Evolutionary conservation across 2,888 invertebrate genomes (phyloP), one percentile per base, ranked within the genome.

Genomic region (Oscheius sp.): DNA sequence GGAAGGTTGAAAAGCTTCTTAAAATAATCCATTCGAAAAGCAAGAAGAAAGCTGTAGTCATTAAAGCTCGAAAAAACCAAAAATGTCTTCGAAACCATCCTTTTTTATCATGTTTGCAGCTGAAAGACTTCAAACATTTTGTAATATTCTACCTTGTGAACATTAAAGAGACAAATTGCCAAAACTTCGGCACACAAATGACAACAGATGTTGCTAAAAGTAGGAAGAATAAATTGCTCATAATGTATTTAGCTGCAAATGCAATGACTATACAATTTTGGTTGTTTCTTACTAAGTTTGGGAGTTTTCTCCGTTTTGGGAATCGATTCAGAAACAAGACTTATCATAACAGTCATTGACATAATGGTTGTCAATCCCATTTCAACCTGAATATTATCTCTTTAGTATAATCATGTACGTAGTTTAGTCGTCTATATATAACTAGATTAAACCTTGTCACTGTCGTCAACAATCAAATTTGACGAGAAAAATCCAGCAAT

Each of bases 71-170:
- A 50, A 72, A 72, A 37, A 67, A 25, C 45, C 57, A 39, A 29
- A 64, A 67, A 55, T 70, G 61, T 55, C 70, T 61, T 50, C 58
- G 67, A 57, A 67, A 69, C 65, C 42, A 61, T 20, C 61, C 61
- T 61, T 42, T 42, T 15, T 61, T 42, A 4, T 45, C 15, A 5
- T 45, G 20, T 42, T 61, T 61, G 10, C 61, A 61, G n/a, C 61
- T 55, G 37, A 55, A 55, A 55, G 10, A 23, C 8, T 5, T 33
- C 15, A 4, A 3, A 20, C n/a, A 53, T 17, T 31, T n/a, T 2
- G 10, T 12, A n/a, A 10, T 3, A 33, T 3, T 12, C 8, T 55
- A 55, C 55, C 55, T 61, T 25, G 61, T 45, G 17, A 42, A 61
- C n/a, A n/a, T 61, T 3, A 61, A 29, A 2, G 45, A 29, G 23